Evolutionary conservation across 2,888 invertebrate species (phyloP).

Genomic region (Acronicta alni): DNA sequence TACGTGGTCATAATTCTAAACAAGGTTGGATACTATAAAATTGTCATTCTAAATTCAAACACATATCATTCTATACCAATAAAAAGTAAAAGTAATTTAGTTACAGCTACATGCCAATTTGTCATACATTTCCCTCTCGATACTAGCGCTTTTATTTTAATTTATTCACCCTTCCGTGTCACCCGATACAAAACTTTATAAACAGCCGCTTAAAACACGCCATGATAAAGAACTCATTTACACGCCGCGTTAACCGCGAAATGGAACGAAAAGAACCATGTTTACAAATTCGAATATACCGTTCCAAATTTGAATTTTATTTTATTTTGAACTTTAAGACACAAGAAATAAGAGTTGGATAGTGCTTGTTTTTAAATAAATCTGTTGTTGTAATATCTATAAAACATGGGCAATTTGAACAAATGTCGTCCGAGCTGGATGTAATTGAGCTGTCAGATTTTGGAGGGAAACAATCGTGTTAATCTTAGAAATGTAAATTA

Average conservation of each 20-base stretch:
- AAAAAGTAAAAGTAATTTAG: constrained; percentile 26
- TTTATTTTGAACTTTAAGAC: constrained; percentile 54
- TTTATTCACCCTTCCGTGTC: constrained; percentile 81
- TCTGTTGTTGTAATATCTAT: constrained; percentile 55
- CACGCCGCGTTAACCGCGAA: constrained; percentile 85
- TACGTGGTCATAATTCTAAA: no score
- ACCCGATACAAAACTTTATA: constrained; percentile 73
- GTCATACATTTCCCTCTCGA: constrained; percentile 37
- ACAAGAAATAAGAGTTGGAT: constrained; percentile 11
- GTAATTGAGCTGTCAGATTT: constrained; percentile 86
- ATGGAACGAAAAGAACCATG: constrained; percentile 80
- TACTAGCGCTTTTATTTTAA: constrained; percentile 65
- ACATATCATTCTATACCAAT: constrained; percentile 2
- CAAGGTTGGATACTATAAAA: no score
- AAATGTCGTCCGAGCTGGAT: constrained; percentile 82
- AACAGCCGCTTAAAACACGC: constrained; percentile 81
- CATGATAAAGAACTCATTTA: constrained; percentile 88
- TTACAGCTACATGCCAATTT: constrained; percentile 47
- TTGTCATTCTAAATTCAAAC: not conserved
- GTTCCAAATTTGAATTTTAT: constrained; percentile 16
- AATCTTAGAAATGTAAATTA: constrained; percentile 42
- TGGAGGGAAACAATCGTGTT: constrained; percentile 71
- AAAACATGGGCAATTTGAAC: constrained; percentile 83
- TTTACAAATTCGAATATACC: constrained; percentile 56
- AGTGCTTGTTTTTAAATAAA: constrained; percentile 13